phyloP scores from a whole-genome alignment of 1,140 invertebrate species.

The Pentalonia nigronervosa region DNA sequence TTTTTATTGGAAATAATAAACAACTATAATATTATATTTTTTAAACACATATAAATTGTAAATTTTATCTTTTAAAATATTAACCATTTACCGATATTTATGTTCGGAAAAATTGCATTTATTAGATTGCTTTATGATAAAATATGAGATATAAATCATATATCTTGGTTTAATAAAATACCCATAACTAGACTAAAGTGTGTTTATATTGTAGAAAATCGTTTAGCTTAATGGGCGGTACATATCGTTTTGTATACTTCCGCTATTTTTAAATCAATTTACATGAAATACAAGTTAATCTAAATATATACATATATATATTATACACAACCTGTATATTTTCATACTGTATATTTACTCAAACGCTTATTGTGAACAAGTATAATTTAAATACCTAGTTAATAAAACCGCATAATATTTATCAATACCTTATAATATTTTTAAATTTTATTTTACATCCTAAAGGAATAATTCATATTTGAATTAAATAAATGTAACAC shows the following conservation, averaged over 20 bases:
- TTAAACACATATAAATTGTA: neutral
- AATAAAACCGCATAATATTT: neutral
- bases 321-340: neutral
- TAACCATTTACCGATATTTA: conserved; percentile 13
- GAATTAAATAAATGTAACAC: neutral
- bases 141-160: conserved; percentile 32
- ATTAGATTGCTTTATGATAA: conserved; percentile 3
- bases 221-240: conserved; percentile 25
- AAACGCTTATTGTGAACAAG: neutral
- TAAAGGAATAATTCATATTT: neutral
- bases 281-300: conserved; percentile 31
- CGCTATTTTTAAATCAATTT: neutral
- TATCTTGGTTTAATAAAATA: conserved; percentile 2
- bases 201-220: conserved; percentile 24
- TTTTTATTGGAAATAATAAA: neutral
- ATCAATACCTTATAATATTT: neutral
- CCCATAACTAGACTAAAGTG: conserved; percentile 27
- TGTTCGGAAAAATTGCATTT: conserved; percentile 18
- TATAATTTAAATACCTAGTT: neutral
- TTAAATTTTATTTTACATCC: neutral
- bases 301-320: too few relatives aligned
- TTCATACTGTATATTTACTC: neutral
- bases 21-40: neutral
- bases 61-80: conserved; percentile 31
- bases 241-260: conserved; percentile 29